phyloP scores from a whole-genome alignment of 2,113 vertebrate genomes.

The Geothlypis trichas region DNA sequence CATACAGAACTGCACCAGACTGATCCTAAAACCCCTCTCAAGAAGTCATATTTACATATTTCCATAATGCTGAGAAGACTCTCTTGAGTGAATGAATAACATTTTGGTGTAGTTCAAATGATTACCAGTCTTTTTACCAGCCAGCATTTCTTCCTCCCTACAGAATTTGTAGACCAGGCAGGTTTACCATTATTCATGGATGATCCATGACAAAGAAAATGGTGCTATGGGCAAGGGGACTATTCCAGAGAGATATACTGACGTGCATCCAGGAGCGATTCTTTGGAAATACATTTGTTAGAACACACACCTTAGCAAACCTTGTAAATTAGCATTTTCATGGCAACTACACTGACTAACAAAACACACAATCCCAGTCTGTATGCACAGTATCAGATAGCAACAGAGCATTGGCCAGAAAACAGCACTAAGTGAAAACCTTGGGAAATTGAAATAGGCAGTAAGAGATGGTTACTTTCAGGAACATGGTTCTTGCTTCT shows the following conservation, averaged over 20 bases:
- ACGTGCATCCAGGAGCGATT: neutral
- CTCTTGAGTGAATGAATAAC: neutral
- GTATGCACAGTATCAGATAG: neutral
- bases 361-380: neutral
- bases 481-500: neutral
- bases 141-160: neutral
- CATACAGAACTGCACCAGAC: neutral
- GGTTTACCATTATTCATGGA: neutral
- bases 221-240: neutral
- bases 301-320: neutral
- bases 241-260: neutral
- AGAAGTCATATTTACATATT: neutral
- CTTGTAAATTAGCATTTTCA: neutral
- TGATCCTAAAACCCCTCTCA: neutral
- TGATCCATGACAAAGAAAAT: neutral
- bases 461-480: neutral
- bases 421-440: neutral
- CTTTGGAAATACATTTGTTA: neutral
- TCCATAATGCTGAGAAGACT: neutral
- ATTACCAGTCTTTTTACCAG: neutral
- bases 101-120: neutral
- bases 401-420: neutral
- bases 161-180: neutral
- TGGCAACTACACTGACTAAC: neutral
- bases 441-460: neutral